phyloP scores from a whole-genome alignment of 1,140 invertebrate species.

The Lepidurus arcticus region DNA sequence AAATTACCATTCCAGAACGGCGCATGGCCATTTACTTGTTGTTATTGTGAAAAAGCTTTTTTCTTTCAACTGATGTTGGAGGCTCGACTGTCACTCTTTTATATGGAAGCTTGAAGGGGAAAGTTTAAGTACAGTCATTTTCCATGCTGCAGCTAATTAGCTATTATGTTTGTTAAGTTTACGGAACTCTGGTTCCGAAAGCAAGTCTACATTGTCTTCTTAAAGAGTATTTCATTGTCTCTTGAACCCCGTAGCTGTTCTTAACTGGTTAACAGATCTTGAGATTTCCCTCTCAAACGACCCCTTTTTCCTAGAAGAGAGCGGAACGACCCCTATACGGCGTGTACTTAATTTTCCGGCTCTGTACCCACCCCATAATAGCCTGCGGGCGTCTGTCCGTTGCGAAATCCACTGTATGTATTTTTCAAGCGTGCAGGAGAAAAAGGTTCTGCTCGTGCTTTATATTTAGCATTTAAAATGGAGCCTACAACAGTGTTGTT shows the following conservation, averaged over 20 bases:
- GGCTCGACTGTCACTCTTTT: not conserved
- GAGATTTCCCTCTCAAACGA: not conserved
- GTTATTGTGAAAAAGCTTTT: too few species aligned
- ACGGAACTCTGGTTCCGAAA: not conserved
- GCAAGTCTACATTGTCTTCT: not conserved
- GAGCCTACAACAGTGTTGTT: too few species aligned
- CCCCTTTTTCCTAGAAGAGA: not conserved
- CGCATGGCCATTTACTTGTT: too few species aligned
- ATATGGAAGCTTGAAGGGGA: not conserved
- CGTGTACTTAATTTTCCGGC: not conserved
- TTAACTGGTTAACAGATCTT: not conserved
- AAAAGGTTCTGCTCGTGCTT: too few species aligned
- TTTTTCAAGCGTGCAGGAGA: too few species aligned
- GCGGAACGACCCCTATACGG: not conserved
- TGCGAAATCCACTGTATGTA: too few species aligned
- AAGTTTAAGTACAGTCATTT: not conserved
- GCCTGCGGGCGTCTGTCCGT: too few species aligned
- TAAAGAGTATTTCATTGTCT: not conserved
- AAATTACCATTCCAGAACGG: too few species aligned
- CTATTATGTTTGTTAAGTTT: not conserved
- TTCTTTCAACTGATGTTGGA: too few species aligned
- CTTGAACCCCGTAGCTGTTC: not conserved
- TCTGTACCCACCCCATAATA: not conserved
- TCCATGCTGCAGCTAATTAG: not conserved
- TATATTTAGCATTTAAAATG: too few species aligned